Evolutionary conservation across 2,797 vertebrate genomes (phyloP).

Genomic region (Diceros bicornis): DNA sequence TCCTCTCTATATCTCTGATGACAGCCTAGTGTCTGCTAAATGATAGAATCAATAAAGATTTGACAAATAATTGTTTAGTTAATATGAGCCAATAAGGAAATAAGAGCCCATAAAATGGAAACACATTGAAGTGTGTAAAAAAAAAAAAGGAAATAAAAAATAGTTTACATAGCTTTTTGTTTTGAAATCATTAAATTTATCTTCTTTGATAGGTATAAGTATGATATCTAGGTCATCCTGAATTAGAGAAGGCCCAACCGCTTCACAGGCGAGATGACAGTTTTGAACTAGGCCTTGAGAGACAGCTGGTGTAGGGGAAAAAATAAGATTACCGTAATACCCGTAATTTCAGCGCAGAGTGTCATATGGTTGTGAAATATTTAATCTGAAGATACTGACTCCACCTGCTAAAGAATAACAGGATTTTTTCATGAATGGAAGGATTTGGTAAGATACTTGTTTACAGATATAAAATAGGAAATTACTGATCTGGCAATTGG

Average conservation of each 20-base stretch:
- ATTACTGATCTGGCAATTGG: not conserved
- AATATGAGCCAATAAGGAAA: not conserved
- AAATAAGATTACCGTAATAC: not conserved
- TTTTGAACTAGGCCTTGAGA: not conserved
- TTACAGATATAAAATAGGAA: not conserved
- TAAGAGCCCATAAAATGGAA: not conserved
- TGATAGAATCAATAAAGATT: not conserved
- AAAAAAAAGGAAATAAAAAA: not conserved
- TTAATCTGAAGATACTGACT: not conserved
- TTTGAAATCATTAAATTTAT: conserved; percentile 1
- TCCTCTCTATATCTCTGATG: not conserved
- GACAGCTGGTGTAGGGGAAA: not conserved
- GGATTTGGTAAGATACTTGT: not conserved
- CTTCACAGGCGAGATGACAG: not conserved
- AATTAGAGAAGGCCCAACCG: not conserved
- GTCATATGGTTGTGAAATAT: not conserved
- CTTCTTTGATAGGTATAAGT: not conserved
- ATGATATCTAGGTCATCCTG: not conserved
- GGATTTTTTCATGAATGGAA: not conserved
- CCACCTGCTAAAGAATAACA: not conserved
- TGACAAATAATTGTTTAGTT: not conserved
- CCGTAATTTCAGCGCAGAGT: not conserved
- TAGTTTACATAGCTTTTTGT: not conserved
- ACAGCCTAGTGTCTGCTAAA: not conserved
- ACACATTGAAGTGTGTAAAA: not conserved